phyloP scores from a whole-genome alignment of 2,888 invertebrate species.

The Galerucella nymphaeae region DNA sequence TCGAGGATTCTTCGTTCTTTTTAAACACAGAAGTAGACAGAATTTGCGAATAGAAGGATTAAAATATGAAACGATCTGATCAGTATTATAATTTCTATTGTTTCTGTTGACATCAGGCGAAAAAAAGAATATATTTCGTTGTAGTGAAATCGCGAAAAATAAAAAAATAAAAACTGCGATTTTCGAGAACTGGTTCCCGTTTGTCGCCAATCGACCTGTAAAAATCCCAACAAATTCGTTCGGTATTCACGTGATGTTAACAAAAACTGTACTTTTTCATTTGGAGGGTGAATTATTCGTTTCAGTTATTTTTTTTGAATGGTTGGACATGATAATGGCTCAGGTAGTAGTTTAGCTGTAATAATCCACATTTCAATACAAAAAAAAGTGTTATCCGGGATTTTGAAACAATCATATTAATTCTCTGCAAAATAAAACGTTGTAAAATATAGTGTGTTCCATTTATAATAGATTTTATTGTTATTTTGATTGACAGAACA shows the following conservation, averaged over 20 bases:
- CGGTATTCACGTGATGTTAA: neutral
- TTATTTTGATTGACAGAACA: neutral
- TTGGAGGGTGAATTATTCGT: constrained; percentile 12
- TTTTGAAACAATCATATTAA: neutral
- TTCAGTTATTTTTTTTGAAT: constrained; percentile 12
- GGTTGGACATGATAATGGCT: constrained; percentile 9
- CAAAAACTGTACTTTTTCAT: constrained; percentile 9
- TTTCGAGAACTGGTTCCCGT: constrained; percentile 11
- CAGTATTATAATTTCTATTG: neutral
- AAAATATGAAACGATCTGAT: neutral
- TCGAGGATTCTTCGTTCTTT: too few relatives aligned
- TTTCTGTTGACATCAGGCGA: neutral
- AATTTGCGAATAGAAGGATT: too few relatives aligned
- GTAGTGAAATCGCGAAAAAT: neutral
- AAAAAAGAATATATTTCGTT: neutral
- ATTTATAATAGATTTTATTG: too few relatives aligned
- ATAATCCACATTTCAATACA: neutral
- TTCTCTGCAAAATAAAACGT: neutral
- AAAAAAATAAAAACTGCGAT: constrained; percentile 2
- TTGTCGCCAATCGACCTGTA: constrained; percentile 17
- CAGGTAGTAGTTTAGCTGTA: constrained; percentile 6
- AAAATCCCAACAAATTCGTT: constrained; percentile 1
- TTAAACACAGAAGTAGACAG: too few relatives aligned
- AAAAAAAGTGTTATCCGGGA: neutral
- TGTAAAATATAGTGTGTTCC: too few relatives aligned